Conservation (phyloP, 2,888 invertebrate species). For the Hymenopus coronatus region DNA sequence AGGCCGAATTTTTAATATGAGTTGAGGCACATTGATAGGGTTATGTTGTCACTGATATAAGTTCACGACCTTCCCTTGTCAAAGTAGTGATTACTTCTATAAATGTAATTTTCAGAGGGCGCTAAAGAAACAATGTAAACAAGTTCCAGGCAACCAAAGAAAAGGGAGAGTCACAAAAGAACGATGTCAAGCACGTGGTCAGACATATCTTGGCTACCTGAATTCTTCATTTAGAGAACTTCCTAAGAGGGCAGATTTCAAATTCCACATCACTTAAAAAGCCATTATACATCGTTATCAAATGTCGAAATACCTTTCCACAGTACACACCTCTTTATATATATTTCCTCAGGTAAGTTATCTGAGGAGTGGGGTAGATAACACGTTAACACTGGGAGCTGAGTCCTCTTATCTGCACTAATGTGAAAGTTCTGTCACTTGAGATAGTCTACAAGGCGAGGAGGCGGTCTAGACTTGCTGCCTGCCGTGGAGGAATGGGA, state of each 20-base stretch:
- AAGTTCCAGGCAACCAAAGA: too few species aligned
- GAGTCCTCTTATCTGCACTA: background rate
- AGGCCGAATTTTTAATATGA: too few species aligned
- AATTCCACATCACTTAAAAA: slow-evolving; percentile 45
- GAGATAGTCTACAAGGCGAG: slow-evolving; percentile 1
- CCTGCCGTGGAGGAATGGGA: background rate
- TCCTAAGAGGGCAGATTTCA: slow-evolving; percentile 40
- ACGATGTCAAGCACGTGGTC: background rate
- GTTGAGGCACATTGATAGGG: too few species aligned
- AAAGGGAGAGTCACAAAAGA: too few species aligned
- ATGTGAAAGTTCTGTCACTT: slow-evolving; percentile 20
- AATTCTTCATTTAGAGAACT: background rate
- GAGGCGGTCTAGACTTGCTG: background rate
- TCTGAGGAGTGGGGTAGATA: background rate
- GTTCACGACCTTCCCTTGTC: too few species aligned
- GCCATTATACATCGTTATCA: slow-evolving; percentile 40
- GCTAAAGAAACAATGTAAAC: too few species aligned
- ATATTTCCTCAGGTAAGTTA: background rate
- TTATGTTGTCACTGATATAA: too few species aligned
- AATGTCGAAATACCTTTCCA: slow-evolving; percentile 11
- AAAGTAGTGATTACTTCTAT: too few species aligned
- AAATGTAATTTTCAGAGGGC: too few species aligned
- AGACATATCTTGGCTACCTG: background rate
- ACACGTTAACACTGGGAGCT: slow-evolving; percentile 12
- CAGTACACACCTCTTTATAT: background rate